Percentiles rank a stretch among this genome's conserved stretches.
Conservation (phyloP, 2,797 vertebrate genomes). For the Pseudopleuronectes americanus region DNA sequence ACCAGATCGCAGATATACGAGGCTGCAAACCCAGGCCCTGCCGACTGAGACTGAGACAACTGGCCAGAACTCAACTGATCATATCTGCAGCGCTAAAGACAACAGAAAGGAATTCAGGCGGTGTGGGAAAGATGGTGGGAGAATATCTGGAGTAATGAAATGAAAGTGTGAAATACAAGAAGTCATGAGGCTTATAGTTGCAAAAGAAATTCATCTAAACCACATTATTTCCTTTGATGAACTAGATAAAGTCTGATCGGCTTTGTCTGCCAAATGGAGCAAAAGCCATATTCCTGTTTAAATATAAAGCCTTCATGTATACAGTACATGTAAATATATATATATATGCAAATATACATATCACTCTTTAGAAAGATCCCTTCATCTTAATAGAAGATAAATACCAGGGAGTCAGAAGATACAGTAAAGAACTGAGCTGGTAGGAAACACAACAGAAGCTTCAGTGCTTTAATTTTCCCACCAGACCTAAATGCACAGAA, state of each 20-base stretch:
- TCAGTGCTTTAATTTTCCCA: not conserved
- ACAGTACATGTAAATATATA: too few relatives aligned
- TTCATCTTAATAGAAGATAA: too few relatives aligned
- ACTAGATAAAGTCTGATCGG: too few relatives aligned
- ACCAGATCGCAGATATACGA: conserved; percentile 52
- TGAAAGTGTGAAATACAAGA: not conserved
- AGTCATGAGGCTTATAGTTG: not conserved
- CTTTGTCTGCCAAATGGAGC: too few relatives aligned
- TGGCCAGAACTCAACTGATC: conserved; percentile 60
- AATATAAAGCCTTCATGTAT: not conserved
- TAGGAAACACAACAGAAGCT: too few relatives aligned
- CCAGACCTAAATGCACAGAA: not conserved
- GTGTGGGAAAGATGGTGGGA: conserved; percentile 61
- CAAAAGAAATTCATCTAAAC: not conserved
- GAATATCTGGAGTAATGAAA: conserved; percentile 25
- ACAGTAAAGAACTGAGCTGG: too few relatives aligned
- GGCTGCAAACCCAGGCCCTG: conserved; percentile 41
- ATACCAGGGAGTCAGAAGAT: not conserved
- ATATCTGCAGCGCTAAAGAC: conserved; percentile 69
- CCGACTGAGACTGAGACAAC: conserved; percentile 62
- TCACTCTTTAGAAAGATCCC: too few relatives aligned
- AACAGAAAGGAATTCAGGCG: conserved; percentile 58
- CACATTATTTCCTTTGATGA: too few relatives aligned
- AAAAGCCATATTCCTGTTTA: not conserved
- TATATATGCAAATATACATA: too few relatives aligned